These are phyloP conservation scores for Augochlorella aurata DNA, from an alignment of 2,888 invertebrate genomes.

Conservation along the genomic window DNA sequence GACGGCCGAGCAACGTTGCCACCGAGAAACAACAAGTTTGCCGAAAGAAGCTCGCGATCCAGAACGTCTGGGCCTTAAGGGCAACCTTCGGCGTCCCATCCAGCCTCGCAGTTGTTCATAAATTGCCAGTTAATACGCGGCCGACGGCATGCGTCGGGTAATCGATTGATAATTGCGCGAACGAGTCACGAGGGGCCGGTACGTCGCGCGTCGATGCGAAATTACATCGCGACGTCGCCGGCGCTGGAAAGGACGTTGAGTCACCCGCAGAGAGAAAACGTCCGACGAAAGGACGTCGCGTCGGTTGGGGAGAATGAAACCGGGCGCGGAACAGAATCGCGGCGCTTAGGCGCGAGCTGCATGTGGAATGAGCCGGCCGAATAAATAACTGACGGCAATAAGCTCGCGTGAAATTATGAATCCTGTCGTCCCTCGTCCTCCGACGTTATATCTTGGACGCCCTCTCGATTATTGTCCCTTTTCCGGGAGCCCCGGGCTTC, in stretches of 20 bases:
- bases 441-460: conserved; percentile 50
- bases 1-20: background rate
- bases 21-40: background rate
- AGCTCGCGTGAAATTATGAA: conserved; percentile 79
- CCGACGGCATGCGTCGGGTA: conserved; percentile 22
- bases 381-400: conserved; percentile 79
- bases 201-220: conserved; percentile 28
- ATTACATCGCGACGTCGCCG: conserved; percentile 47
- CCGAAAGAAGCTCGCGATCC: background rate
- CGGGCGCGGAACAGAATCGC: conserved; percentile 49
- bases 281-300: conserved; percentile 19
- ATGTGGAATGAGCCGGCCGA: conserved; percentile 75
- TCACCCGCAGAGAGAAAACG: conserved; percentile 47
- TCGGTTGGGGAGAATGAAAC: conserved; percentile 38
- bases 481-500: conserved; percentile 24
- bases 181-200: conserved; percentile 41
- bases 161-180: conserved; percentile 59
- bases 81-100: conserved; percentile 10
- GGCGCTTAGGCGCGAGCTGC: conserved; percentile 70
- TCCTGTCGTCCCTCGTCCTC: conserved; percentile 71
- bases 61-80: background rate
- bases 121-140: conserved; percentile 40
- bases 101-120: conserved; percentile 36
- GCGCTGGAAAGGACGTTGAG: conserved; percentile 43
- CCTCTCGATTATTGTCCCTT: conserved; percentile 68